Evolutionary conservation across 2,797 vertebrate genomes (phyloP).

Genomic region (Leptoclinus maculatus): DNA sequence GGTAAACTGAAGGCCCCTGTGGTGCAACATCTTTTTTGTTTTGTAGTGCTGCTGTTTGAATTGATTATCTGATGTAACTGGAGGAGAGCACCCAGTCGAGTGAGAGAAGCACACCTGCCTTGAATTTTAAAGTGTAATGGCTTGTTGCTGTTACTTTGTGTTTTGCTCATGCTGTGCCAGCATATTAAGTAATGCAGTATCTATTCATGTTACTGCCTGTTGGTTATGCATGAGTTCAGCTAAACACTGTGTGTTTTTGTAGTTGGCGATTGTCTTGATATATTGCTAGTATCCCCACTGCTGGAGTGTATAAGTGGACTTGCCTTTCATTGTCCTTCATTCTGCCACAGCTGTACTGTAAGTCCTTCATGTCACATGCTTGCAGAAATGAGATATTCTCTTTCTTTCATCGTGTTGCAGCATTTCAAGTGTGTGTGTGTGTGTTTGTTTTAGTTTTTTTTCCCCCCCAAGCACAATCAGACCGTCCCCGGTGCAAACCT

Average conservation of each 20-base stretch:
- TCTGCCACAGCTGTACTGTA: slow-evolving; percentile 20
- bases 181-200: slow-evolving; percentile 36
- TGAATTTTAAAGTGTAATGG: slow-evolving; percentile 24
- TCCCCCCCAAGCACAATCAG: slow-evolving; percentile 10
- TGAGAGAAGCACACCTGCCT: slow-evolving; percentile 41
- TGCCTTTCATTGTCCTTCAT: slow-evolving; percentile 36
- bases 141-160: slow-evolving; percentile 8
- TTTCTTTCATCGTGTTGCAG: slow-evolving; percentile 17
- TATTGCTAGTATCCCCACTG: slow-evolving; percentile 17
- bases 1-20: slow-evolving; percentile 18
- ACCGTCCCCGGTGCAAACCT: slow-evolving; percentile 43
- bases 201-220: slow-evolving; percentile 27
- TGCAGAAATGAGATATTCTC: slow-evolving; percentile 40
- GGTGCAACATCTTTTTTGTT: slow-evolving; percentile 39
- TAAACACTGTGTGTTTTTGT: slow-evolving; percentile 19
- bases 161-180: slow-evolving; percentile 38
- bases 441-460: not conserved
- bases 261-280: slow-evolving; percentile 11
- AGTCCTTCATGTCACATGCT: slow-evolving; percentile 33
- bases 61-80: slow-evolving; percentile 26
- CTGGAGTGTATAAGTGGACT: slow-evolving; percentile 24
- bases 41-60: slow-evolving; percentile 30
- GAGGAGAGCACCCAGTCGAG: slow-evolving; percentile 3
- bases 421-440: slow-evolving; percentile 12
- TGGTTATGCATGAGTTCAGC: slow-evolving; percentile 44